Evolutionary conservation across 2,113 vertebrate species (phyloP), one percentile per base, ranked within the genome.

Genomic region (Coptodon bakossiorum): DNA sequence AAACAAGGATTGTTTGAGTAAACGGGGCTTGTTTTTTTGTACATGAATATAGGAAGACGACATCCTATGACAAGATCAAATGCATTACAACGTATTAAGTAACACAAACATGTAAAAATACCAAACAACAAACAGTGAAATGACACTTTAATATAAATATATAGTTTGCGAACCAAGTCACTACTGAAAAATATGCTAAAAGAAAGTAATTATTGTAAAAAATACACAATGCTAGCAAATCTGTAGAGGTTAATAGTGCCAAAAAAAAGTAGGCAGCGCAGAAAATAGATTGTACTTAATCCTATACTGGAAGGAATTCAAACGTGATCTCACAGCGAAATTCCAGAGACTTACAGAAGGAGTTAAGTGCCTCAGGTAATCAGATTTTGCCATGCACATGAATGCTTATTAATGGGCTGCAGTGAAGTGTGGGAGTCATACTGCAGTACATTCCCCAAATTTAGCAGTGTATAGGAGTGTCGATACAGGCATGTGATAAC

Each of bases 381-480:
- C 93, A 94, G 91, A 96, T 95, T 82, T 80, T 87, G 80, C 68
- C 61, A 94, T 81, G 89, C 94, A 94, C 85, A 63, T 34, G 53
- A 36, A 81, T 88, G 90, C 93, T 93, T 93, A 85, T 79, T 56
- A 52, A 93, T 85, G 87, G 56, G 61, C 66, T 88, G 93, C 82
- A 80, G 78, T 80, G 91, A 90, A 63, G 88, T 91, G 92, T 93
- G 80, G 22, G 84, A 83, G 83, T 86, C 88, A 90, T 84, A 82
- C 66, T 61, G 87, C 79, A 86, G 88, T 36, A 88, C 91, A 94
- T 94, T 94, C 92, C 90, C 88, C 84, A 66, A 31, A 89, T 84
- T 54, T 93, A 92, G 83, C 19, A 84, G 90, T 82, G 90, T 89
- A 85, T 43, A 83, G 68, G 59, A 82, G 56, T 87, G 86, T 91